Evolutionary conservation across 2,888 invertebrate genomes (phyloP), one percentile per base, ranked within the genome.

Genomic region (Laspeyria flexula): DNA sequence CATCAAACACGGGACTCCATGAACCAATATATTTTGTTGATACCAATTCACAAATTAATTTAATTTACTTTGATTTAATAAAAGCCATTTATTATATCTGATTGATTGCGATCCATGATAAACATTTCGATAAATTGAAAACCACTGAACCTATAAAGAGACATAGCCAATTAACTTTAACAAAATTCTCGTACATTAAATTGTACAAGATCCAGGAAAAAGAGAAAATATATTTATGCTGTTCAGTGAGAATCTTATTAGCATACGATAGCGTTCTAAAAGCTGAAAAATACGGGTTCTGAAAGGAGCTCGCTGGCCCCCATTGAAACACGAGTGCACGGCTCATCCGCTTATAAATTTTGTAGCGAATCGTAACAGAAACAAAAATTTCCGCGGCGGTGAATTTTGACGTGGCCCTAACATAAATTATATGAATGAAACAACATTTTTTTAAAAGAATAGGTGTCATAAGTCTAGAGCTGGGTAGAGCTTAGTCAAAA

Each of bases 301-400:
- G 70, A 75, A 81, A 79, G 77, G 77, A 75, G 69, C 68, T 70
- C 66, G 62, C 66, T 67, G 63, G 55, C 69, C 60, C 68, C 75
- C 74, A 79, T 81, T 81, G 79, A 85, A 82, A 79, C 75, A 75
- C 63, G 78, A 83, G 71, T 73, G 77, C 75, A 72, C 63, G 71
- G 73, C 77, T 83, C 82, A 83, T 83, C 79, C 77, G 72, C 74
- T 81, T 80, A 82, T 85, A 85, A 84, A 83, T 83, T 83, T 82
- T 85, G 77, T 78, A 83, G 73, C 72, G 71, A 77, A 77, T 77
- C 77, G 69, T 63, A 70, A 77, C 72, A 62, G 74, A 73, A 76
- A 75, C 72, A 70, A 64, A 69, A 75, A 78, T 76, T n/a, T 72
- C 61, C 55, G 63, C 56, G 57, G 58, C 46, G 54, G 55, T 54